Evolutionary conservation across 53 echinoderm and acorn worm species (phyloP), one percentile per base, ranked within the genome.

Genomic region (Stichopus horrens): DNA sequence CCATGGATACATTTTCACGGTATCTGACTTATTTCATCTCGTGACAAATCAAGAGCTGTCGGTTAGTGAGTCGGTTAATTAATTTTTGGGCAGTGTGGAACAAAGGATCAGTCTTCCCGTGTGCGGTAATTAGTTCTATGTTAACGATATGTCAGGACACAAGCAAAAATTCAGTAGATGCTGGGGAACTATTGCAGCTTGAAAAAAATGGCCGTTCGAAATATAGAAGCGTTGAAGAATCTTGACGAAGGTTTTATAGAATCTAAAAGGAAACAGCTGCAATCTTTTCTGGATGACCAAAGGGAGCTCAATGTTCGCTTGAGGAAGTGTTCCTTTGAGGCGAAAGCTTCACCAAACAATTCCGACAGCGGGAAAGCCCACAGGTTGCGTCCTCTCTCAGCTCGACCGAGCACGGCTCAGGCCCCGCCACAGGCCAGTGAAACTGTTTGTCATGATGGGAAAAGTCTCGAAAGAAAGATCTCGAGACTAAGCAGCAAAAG

Each of bases 201-300:
- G 11, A 20, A 4, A 52, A 85, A 37, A 52, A 85, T 85, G 85
- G 23, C 85, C 4, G 65, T 52, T 22, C 20, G 65, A 37, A 85
- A 59, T 53, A 22, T 22, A 21, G 84, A 76, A 16, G 89, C 92
- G 55, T 86, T 92, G 57, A 77, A 89, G 76, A 83, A 23, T 74
- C 86, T 92, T 10, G 92, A 86, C 7, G 73, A 55, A 52, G 92
- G 86, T 5, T 92, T 86, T 59, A 55, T 86, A 52, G 92, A 92
- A 59, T 89, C 92, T 5, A 92, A 92, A 74, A 86, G 76, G 21
- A 92, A 88, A 20, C 92, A 92, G 63, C 54, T 92, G 14, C 73
- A 87, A 86, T 67, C 83, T 63, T 92, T 92, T 83, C 76, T 92
- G 51, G 89, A 92, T 20, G 92, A 92, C 58, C 92, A 92, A 73